These are phyloP conservation scores for Meteorus colon DNA, from an alignment of 2,888 invertebrate species.

Conservation along the genomic window DNA sequence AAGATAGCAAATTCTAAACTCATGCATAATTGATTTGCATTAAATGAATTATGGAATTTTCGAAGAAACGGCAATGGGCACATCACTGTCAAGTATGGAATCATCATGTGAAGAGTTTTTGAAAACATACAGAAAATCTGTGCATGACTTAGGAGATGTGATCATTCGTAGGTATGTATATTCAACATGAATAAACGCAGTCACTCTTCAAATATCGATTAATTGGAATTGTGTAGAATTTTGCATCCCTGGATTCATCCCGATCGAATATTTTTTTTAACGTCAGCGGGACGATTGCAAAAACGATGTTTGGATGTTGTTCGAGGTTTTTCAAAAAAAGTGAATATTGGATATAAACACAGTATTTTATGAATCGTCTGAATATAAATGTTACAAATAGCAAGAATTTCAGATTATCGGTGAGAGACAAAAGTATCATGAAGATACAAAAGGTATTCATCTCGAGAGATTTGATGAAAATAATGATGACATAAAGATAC, in stretches of 20 bases:
- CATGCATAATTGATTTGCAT: neutral
- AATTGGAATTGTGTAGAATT: conserved; percentile 35
- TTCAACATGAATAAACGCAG: neutral
- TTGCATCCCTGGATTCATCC: conserved; percentile 49
- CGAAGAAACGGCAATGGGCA: conserved; percentile 51
- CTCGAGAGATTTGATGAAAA: conserved; percentile 28
- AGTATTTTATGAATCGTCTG: neutral
- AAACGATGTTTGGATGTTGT: conserved; percentile 38
- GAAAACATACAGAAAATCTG: conserved; percentile 43
- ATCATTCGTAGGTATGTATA: conserved; percentile 39
- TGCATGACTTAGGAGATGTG: conserved; percentile 46
- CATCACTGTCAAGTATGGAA: conserved; percentile 35
- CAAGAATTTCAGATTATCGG: conserved; percentile 44
- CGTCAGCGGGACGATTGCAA: conserved; percentile 36
- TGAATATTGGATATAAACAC: neutral
- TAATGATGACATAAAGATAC: neutral
- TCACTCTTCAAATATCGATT: neutral
- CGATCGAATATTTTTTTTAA: conserved; percentile 43
- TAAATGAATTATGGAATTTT: neutral
- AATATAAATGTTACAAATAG: neutral
- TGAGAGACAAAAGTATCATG: conserved; percentile 49
- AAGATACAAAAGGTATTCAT: conserved; percentile 42
- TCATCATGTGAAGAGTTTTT: conserved; percentile 36
- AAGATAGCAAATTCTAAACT: conserved; percentile 45
- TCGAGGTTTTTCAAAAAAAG: conserved; percentile 47